These are phyloP conservation scores for Cantharis rustica DNA, from an alignment of 2,888 invertebrate species.

Conservation along the genomic window DNA sequence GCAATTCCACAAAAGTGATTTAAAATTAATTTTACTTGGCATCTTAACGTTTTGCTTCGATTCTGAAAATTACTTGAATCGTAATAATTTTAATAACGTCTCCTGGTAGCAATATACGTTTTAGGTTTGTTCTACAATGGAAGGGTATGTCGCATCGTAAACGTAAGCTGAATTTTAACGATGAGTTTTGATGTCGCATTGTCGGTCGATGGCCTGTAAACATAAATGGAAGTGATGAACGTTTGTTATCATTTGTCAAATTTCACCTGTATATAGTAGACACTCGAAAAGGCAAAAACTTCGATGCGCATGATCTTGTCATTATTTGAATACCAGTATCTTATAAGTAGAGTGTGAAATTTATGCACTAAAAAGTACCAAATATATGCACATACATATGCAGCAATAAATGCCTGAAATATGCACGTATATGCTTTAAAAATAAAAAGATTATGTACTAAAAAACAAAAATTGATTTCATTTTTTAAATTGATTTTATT, in stretches of 20 bases:
- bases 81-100: not conserved
- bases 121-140: not conserved
- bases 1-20: too few relatives aligned
- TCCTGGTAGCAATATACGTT: not conserved
- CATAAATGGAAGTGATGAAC: not conserved
- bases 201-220: not conserved
- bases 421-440: too few relatives aligned
- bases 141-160: not conserved
- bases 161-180: not conserved
- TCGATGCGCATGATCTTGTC: not conserved
- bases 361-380: too few relatives aligned
- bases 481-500: too few relatives aligned
- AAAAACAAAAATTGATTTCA: too few relatives aligned
- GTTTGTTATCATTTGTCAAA: not conserved
- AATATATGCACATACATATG: too few relatives aligned
- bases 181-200: not conserved
- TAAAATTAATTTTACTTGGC: not conserved
- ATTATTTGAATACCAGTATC: not conserved
- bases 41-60: not conserved
- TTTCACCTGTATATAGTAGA: not conserved
- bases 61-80: not conserved
- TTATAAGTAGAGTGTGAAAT: too few relatives aligned
- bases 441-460: too few relatives aligned
- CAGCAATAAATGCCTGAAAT: too few relatives aligned
- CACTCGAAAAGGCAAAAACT: not conserved